phyloP scores from a whole-genome alignment of 1,140 invertebrate genomes.

The Coptotermes formosanus region DNA sequence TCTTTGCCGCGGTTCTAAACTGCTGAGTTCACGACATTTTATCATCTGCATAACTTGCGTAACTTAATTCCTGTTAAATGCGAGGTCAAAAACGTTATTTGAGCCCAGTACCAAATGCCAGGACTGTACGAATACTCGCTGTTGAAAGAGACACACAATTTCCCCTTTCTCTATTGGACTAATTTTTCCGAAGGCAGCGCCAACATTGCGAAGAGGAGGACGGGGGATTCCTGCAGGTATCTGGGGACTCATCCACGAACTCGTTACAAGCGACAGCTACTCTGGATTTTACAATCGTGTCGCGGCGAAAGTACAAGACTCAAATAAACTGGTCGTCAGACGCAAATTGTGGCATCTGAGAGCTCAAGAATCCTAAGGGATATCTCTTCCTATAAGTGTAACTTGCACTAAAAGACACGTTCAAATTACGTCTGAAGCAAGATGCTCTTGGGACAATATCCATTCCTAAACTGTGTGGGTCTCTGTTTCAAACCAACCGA shows the following conservation, averaged over 20 bases:
- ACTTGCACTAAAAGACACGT: slow-evolving; percentile 5
- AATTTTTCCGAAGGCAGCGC: not conserved
- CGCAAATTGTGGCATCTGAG: not conserved
- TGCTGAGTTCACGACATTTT: too few relatives aligned
- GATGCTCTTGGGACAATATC: not conserved
- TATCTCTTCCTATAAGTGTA: not conserved
- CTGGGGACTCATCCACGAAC: not conserved
- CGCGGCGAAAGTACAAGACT: not conserved
- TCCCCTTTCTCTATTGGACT: slow-evolving; percentile 6
- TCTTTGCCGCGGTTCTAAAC: too few relatives aligned
- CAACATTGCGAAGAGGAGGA: not conserved
- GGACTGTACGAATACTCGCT: not conserved
- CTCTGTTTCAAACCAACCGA: not conserved
- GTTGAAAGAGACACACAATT: not conserved
- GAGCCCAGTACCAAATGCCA: not conserved
- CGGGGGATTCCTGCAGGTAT: not conserved
- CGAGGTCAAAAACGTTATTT: too few relatives aligned
- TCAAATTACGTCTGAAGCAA: not conserved
- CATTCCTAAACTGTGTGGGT: not conserved
- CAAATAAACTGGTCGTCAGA: slow-evolving; percentile 8
- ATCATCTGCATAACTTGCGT: too few relatives aligned
- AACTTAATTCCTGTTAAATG: too few relatives aligned
- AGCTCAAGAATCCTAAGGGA: not conserved
- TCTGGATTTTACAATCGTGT: slow-evolving; percentile 12
- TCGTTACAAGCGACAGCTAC: not conserved